A percentile compares a stretch with the other conserved stretches of the same genome.
Evolutionary conservation across 1,140 invertebrate genomes (phyloP).

Genomic region (Tribolium madens): DNA sequence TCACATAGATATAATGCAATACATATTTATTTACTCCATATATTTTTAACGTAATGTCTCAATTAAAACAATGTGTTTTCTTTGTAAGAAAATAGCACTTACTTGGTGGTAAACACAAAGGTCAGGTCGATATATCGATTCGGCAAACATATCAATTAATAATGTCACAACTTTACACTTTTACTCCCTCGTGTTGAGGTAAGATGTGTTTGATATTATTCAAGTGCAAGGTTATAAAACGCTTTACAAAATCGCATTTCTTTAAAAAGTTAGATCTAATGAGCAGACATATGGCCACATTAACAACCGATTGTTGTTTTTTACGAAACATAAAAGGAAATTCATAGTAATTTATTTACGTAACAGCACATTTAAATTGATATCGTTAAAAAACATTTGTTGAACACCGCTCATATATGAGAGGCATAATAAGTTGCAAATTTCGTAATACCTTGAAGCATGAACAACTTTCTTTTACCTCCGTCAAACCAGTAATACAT

Average conservation of each 20-base stretch:
- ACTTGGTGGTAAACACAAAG: conserved; percentile 8
- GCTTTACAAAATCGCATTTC: background rate
- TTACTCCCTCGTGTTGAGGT: conserved; percentile 8
- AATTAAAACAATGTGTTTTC: background rate
- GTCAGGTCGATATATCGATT: conserved; percentile 45
- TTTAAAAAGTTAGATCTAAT: background rate
- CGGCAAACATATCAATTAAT: conserved; percentile 28
- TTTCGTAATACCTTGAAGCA: conserved; percentile 45
- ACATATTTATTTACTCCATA: background rate
- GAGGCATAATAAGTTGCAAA: conserved; percentile 47
- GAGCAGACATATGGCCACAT: conserved; percentile 18
- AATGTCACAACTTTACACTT: conserved; percentile 28
- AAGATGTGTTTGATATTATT: conserved; percentile 16
- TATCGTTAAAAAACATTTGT: conserved; percentile 35
- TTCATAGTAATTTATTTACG: conserved; percentile 45
- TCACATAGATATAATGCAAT: background rate
- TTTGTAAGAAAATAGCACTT: background rate
- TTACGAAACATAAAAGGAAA: conserved; percentile 40
- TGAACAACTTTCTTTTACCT: conserved; percentile 48
- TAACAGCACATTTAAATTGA: conserved; percentile 43
- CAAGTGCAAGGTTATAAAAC: conserved; percentile 20
- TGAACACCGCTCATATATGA: conserved; percentile 44
- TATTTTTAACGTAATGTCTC: background rate
- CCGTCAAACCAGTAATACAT: conserved; percentile 28
- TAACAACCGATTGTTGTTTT: conserved; percentile 30